Evolutionary conservation across 2,113 vertebrate genomes (phyloP).

Genomic region (Raja brachyura): DNA sequence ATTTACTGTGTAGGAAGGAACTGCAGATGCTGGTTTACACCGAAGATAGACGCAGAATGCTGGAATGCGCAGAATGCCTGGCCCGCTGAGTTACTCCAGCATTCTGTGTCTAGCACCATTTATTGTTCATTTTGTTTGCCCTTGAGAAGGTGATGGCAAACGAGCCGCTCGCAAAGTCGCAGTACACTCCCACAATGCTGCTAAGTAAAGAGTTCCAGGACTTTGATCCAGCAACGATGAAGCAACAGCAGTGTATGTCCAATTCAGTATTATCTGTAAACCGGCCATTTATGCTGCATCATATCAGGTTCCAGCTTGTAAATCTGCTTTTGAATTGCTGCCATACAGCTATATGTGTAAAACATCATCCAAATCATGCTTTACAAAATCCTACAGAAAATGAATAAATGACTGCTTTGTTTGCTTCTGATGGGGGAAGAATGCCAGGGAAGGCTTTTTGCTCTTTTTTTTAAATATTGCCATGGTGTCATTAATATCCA

Average conservation of each 20-base stretch:
- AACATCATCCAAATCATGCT: not conserved
- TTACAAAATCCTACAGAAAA: not conserved
- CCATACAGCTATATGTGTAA: not conserved
- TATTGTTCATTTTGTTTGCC: not conserved
- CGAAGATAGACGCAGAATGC: no score
- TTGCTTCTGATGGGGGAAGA: not conserved
- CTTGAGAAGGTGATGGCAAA: not conserved
- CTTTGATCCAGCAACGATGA: not conserved
- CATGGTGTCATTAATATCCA: no score
- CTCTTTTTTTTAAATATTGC: not conserved
- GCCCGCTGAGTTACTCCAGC: no score
- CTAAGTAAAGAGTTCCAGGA: not conserved
- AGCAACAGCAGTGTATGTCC: not conserved
- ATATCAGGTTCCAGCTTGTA: not conserved
- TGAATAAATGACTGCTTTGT: not conserved
- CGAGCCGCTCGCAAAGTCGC: not conserved
- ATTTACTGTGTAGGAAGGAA: no score
- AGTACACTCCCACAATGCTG: not conserved
- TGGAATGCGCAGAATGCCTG: no score
- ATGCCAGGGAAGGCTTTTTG: not conserved
- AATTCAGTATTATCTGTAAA: not conserved
- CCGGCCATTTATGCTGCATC: not conserved
- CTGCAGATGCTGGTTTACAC: no score
- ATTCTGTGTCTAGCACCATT: no score
- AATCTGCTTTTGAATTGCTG: not conserved